Conservation (phyloP, 1,140 invertebrate species). For the Hycleus cichorii region DNA sequence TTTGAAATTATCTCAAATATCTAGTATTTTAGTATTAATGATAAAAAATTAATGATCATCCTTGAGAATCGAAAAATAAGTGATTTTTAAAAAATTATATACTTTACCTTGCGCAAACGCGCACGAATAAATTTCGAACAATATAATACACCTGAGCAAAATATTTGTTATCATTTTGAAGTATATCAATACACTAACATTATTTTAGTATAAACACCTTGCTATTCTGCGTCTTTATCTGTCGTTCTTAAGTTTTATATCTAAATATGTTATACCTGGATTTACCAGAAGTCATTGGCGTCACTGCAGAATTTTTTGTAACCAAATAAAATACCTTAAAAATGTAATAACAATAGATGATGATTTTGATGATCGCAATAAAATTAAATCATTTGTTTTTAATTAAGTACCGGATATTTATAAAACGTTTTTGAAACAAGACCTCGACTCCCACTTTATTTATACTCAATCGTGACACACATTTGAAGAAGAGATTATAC, state of each 20-base stretch:
- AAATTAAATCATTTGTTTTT: background rate
- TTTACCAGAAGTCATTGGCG: constrained; percentile 17
- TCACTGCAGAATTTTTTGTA: constrained; percentile 14
- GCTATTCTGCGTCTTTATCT: constrained; percentile 9
- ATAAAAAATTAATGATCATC: background rate
- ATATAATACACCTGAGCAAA: constrained; percentile 6
- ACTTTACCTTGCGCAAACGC: constrained; percentile 15
- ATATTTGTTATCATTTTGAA: constrained; percentile 13
- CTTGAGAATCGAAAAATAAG: background rate
- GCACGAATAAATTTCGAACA: constrained; percentile 5
- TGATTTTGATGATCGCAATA: background rate
- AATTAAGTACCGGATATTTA: background rate
- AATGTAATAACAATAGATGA: background rate
- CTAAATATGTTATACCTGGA: constrained; percentile 8
- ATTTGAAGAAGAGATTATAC: background rate
- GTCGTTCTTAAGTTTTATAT: constrained; percentile 10
- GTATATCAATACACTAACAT: constrained; percentile 13
- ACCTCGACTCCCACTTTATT: background rate
- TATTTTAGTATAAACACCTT: constrained; percentile 1
- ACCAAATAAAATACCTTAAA: background rate
- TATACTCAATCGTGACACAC: background rate
- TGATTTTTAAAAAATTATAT: background rate
- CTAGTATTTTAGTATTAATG: background rate
- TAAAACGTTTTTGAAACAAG: background rate
- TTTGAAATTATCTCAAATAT: background rate